Percentiles rank a stretch among this genome's conserved stretches.
phyloP scores from a whole-genome alignment of 1,140 invertebrate species.

The Sogatella furcifera region DNA sequence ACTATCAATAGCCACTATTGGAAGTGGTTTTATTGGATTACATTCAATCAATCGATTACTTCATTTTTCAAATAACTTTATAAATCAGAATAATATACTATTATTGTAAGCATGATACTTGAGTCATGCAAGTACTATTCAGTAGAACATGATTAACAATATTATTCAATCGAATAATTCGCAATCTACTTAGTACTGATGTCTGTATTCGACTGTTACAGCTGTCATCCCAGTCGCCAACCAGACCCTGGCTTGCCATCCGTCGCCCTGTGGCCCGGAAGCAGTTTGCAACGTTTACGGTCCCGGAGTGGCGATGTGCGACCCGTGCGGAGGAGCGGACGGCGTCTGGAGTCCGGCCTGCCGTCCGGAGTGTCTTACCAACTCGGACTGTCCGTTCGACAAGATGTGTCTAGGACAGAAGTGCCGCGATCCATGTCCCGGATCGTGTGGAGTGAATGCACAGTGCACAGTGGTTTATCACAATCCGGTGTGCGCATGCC shows the following conservation, averaged over 20 bases:
- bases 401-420: slow-evolving; percentile 62
- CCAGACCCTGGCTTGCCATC: slow-evolving; percentile 51
- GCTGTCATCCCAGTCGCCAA: slow-evolving; percentile 39
- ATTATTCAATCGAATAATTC: too few species aligned
- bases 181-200: too few species aligned
- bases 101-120: too few species aligned
- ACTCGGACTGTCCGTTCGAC: slow-evolving; percentile 66
- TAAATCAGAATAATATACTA: too few species aligned
- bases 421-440: slow-evolving; percentile 69
- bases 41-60: too few species aligned
- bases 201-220: not conserved
- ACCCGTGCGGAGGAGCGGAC: slow-evolving; percentile 56
- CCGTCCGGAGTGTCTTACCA: slow-evolving; percentile 62
- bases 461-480: slow-evolving; percentile 63
- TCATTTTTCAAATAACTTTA: too few species aligned
- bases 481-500: slow-evolving; percentile 64
- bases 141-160: too few species aligned
- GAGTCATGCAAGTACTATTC: too few species aligned
- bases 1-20: too few species aligned
- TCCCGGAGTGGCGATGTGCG: slow-evolving; percentile 63
- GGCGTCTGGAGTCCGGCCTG: slow-evolving; percentile 55
- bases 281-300: slow-evolving; percentile 54
- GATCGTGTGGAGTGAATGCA: slow-evolving; percentile 70
- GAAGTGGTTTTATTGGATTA: too few species aligned
- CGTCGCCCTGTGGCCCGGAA: slow-evolving; percentile 63